These are phyloP conservation scores for Biston betularia DNA, from an alignment of 2,888 invertebrate species.

Conservation along the genomic window DNA sequence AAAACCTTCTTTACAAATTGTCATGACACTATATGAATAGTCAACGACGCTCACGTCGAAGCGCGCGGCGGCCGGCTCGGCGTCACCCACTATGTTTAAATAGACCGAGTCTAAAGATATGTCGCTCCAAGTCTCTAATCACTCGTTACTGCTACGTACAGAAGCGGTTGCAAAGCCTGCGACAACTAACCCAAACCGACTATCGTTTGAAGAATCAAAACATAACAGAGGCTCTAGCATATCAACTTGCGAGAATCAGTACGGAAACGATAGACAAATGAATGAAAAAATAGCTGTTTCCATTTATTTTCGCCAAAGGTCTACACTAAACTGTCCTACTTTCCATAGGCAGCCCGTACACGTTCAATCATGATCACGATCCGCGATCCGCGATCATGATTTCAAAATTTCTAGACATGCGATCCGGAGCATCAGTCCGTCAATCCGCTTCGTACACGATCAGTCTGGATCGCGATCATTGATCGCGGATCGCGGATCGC, in stretches of 20 bases:
- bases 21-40: constrained; percentile 84
- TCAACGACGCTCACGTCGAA: constrained; percentile 75
- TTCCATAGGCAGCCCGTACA: no score
- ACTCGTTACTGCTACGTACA: constrained; percentile 63
- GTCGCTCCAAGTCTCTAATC: constrained; percentile 70
- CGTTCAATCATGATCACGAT: no score
- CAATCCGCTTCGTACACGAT: no score
- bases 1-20: constrained; percentile 84
- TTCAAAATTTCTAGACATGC: no score
- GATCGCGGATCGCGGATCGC: no score
- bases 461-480: no score
- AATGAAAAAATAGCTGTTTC: no score
- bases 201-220: constrained; percentile 60
- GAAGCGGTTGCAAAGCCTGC: constrained; percentile 62
- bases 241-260: no score
- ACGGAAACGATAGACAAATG: background rate
- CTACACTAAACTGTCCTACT: no score
- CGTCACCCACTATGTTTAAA: constrained; percentile 51
- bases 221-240: constrained; percentile 22
- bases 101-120: constrained; percentile 68
- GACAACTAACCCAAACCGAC: constrained; percentile 57
- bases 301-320: no score
- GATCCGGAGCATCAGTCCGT: no score
- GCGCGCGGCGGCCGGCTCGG: constrained; percentile 66
- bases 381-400: no score